Base-by-base conservation (phyloP, 53 echinoderm and acorn worm species). In the Henricia sp. region DNA sequence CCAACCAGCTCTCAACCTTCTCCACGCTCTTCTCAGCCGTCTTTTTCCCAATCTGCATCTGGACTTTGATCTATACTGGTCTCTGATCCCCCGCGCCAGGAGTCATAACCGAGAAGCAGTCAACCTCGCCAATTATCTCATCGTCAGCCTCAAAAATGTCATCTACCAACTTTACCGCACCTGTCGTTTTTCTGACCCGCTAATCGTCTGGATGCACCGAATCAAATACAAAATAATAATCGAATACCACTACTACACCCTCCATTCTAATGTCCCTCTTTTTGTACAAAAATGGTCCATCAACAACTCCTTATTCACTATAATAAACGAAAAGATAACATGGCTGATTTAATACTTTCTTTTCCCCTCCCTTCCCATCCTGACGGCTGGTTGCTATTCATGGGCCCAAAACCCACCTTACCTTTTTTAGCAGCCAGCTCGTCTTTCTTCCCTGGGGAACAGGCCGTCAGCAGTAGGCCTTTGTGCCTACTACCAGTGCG, bases 161-260 rank as follows among this genome's bases (percentile, higher is more conserved):
- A 58, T 78, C 42, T 59, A 78, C 36, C 41, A 29, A 42, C 63
- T 78, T 13, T 78, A 78, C 25, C 59, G 78, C 26, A 78, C 78
- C 42, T 58, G 17, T 30, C 29, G 40, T 25, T 3, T 17, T 29
- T 34, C 12, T 11, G 63, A 63, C 32, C 74, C 74, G 52, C 51
- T 72, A 4, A 14, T 50, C 5, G 35, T 72, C 25, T 72, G 72
- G 72, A 26, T 25, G 4, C 3, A 26, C 6, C 25, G 27, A 19
- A 24, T 78, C 23, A 37, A 78, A 41, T 9, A 39, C 10, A 77
- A 60, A 57, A 56, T 57, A 12, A 12, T 77, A 25, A 37, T 77
- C 1, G 77, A 57, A 13, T 59, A n/a, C 26, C 12, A 14, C 6
- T 69, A 60, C 10, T 59, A 37, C 26, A 58, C 58, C 32, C 1